phyloP scores from a whole-genome alignment of 1,140 invertebrate species.

The Caenorhabditis tropicalis region DNA sequence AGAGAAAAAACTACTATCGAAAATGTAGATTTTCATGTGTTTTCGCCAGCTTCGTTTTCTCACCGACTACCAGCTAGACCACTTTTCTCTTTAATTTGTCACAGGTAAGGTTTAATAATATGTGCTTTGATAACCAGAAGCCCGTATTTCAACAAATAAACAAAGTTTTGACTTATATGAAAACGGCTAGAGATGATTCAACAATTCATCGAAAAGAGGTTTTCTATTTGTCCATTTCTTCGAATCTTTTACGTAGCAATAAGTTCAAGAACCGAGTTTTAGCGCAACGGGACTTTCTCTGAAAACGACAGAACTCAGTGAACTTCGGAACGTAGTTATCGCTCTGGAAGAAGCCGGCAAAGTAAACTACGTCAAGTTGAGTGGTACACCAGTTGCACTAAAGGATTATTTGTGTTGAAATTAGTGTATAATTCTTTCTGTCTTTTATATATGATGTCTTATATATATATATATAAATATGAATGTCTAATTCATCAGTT shows the following conservation, averaged over 20 bases:
- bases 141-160: no score
- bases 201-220: no score
- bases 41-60: constrained; percentile 1
- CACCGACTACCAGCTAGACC: constrained; percentile 3
- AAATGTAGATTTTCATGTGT: constrained; percentile 28
- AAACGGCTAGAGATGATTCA: no score
- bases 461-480: no score
- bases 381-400: background rate
- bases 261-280: no score
- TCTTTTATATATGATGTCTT: no score
- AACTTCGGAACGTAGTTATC: background rate
- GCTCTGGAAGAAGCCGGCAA: background rate
- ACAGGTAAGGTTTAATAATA: background rate
- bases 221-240: no score
- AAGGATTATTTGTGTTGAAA: background rate
- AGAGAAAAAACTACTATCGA: constrained; percentile 3
- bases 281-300: background rate
- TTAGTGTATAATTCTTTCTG: no score
- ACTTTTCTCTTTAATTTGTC: constrained; percentile 25
- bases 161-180: no score
- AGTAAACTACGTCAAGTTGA: background rate
- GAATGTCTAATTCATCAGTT: no score
- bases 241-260: no score
- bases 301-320: background rate
- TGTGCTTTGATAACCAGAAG: background rate